Evolutionary conservation across 2,113 vertebrate genomes (phyloP), one percentile per base, ranked within the genome.

Genomic region (Pseudorhombus dupliciocellatus): DNA sequence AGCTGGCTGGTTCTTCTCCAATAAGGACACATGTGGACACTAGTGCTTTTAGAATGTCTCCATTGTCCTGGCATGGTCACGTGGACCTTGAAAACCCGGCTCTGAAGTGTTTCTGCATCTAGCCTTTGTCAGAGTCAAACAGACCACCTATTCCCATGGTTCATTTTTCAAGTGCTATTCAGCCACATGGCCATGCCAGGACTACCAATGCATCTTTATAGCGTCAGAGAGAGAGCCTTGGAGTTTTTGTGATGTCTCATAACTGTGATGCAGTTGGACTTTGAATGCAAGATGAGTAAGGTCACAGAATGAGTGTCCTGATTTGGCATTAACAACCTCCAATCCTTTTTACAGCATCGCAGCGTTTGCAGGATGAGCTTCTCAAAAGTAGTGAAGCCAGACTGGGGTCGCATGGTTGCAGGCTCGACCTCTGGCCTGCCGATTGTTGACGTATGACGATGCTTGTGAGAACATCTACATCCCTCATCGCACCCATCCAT

Each of bases 221-320:
- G 34, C 34, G 10, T 3, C 11, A 37, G 12, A 37, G 34, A 37
- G 34, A 37, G 2, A 3, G 34, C 34, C 34, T 37, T 12, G 11
- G 34, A 37, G 34, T 37, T 37, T 20, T 16, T 46, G 16, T 5
- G 7, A 46, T 46, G 5, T 46, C 16, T 15, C 42, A 46, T 21
- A 63, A 34, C n/a, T 31, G 14, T 28, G 2, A 18, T 30, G 15
- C 48, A 60, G 55, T 18, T n/a, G 26, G 25, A 44, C 34, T 59
- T 59, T 44, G n/a, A 57, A 57, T n/a, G 60, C 21, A 70, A 52
- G 44, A n/a, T 21, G 54, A 24, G 20, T 9, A 73, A 67, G 34
- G 70, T 71, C 66, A 63, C 1, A 62, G 22, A 70, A 66, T 67
- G 24, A 34, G 57, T 63, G 62, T 11, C 3, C 28, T 50, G 18